phyloP scores from a whole-genome alignment of 2,888 invertebrate species.

The Mythimna lalbum region DNA sequence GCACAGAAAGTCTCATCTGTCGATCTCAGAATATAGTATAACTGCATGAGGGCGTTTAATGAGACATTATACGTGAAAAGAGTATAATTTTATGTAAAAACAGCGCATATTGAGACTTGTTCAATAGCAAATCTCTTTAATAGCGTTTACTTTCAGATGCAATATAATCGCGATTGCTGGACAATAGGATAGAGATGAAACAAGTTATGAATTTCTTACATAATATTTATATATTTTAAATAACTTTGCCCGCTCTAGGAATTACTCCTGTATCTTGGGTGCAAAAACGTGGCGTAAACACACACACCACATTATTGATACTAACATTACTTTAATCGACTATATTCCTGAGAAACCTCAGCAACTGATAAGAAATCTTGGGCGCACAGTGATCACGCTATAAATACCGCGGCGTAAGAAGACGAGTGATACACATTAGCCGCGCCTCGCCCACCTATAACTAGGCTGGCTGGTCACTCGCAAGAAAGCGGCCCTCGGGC shows the following conservation, averaged over 20 bases:
- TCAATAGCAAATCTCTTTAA: background rate
- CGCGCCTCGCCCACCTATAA: conserved; percentile 74
- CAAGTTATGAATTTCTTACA: background rate
- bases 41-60: conserved; percentile 70
- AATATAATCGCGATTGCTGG: background rate
- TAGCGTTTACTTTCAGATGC: background rate
- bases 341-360: background rate
- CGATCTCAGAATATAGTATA: conserved; percentile 77
- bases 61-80: conserved; percentile 63
- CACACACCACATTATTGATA: background rate
- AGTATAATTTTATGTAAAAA: conserved; percentile 40
- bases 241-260: too few species aligned
- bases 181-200: background rate
- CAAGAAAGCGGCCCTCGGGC: conserved; percentile 87
- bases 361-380: conserved; percentile 5
- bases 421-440: conserved; percentile 61
- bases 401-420: conserved; percentile 51
- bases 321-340: background rate
- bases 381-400: conserved; percentile 31
- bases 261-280: too few species aligned
- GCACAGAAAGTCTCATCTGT: conserved; percentile 84
- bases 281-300: too few species aligned
- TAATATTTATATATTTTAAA: too few species aligned
- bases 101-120: background rate
- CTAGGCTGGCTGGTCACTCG: conserved; percentile 76